Evolutionary conservation across 1,140 invertebrate genomes (phyloP).

Genomic region (Drosophila tropicalis): DNA sequence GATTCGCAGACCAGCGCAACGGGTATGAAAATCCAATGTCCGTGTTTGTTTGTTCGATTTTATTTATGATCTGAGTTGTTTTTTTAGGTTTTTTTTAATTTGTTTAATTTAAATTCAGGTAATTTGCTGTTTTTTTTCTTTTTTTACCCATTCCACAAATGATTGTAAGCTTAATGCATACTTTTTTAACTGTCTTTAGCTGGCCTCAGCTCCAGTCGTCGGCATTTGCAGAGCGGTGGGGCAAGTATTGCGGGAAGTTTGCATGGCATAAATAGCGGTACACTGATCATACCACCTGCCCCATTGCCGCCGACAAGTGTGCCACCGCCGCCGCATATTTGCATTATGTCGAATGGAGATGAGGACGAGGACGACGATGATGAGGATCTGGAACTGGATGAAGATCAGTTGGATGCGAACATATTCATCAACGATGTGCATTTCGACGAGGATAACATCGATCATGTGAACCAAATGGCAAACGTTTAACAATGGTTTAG

Average conservation of each 20-base stretch:
- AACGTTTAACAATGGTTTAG: constrained; percentile 76
- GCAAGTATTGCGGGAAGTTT: constrained; percentile 82
- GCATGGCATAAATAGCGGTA: constrained; percentile 81
- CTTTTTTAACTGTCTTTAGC: constrained; percentile 17
- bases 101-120: constrained; percentile 20
- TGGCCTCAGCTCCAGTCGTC: constrained; percentile 82
- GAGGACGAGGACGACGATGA: constrained; percentile 71
- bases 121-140: background rate
- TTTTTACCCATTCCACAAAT: too few relatives aligned
- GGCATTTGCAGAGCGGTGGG: constrained; percentile 81
- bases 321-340: constrained; percentile 80
- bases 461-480: constrained; percentile 80
- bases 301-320: constrained; percentile 80
- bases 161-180: background rate
- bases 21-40: constrained; percentile 47
- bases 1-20: constrained; percentile 83
- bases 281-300: constrained; percentile 79
- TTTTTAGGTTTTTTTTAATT: constrained; percentile 65
- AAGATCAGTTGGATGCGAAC: constrained; percentile 70
- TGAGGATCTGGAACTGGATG: constrained; percentile 71
- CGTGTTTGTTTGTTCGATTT: background rate
- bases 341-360: constrained; percentile 70
- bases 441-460: constrained; percentile 79
- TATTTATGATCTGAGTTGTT: background rate
- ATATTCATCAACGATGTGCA: constrained; percentile 82